Conservation (phyloP, 1,140 invertebrate genomes). For the Sminthurides bifidus region DNA sequence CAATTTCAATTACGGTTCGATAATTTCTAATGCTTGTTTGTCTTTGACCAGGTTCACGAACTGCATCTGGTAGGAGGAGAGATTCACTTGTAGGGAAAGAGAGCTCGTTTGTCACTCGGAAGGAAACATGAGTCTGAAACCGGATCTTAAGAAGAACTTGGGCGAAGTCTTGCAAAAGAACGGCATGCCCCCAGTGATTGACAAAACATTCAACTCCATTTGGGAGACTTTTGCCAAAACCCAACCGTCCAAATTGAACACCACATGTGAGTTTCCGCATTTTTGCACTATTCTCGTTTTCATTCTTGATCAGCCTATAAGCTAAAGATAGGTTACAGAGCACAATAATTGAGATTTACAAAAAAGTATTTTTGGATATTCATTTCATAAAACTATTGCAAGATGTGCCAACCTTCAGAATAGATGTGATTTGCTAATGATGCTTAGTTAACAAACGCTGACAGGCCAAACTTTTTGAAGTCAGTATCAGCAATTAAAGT, state of each 20-base stretch:
- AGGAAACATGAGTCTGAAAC: conserved; percentile 27
- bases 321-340: no score
- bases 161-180: conserved; percentile 21
- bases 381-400: background rate
- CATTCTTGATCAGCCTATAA: background rate
- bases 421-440: background rate
- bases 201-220: conserved; percentile 26
- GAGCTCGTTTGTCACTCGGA: no score
- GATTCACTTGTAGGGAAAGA: no score
- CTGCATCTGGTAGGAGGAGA: no score
- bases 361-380: background rate
- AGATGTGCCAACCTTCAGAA: background rate
- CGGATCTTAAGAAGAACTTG: conserved; percentile 18
- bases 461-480: background rate
- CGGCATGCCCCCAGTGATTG: conserved; percentile 30
- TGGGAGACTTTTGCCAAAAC: conserved; percentile 31
- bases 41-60: no score
- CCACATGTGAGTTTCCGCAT: conserved; percentile 12
- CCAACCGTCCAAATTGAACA: conserved; percentile 24
- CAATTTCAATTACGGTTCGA: no score
- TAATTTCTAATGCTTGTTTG: no score
- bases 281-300: background rate
- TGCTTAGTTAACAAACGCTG: background rate
- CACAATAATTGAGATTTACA: no score
- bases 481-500: background rate